phyloP scores from a whole-genome alignment of 2,113 vertebrate genomes.

The Syngnathus floridae region DNA sequence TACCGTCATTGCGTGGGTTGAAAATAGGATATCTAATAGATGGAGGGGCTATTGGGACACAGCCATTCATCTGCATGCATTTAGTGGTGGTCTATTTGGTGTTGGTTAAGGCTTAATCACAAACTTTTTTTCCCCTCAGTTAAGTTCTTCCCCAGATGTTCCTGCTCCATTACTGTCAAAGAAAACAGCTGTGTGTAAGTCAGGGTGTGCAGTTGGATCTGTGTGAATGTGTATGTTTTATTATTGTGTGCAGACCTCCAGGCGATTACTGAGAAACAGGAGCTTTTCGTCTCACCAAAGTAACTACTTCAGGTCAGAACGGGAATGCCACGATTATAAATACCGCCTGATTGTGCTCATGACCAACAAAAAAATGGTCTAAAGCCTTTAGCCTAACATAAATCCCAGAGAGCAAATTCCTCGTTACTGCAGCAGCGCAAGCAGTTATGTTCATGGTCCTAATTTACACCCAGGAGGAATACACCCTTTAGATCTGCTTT shows the following conservation, averaged over 20 bases:
- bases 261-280: constrained; percentile 8
- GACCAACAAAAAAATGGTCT: not conserved
- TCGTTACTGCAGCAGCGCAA: constrained; percentile 7
- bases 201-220: not conserved
- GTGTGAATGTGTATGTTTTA: constrained; percentile 11
- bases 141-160: constrained; percentile 20
- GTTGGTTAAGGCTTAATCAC: not conserved
- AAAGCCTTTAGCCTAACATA: constrained; percentile 10
- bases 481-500: not conserved
- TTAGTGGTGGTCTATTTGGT: not conserved
- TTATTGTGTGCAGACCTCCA: constrained; percentile 5
- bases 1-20: not conserved
- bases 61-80: not conserved
- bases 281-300: constrained; percentile 2
- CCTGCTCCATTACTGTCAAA: constrained; percentile 22
- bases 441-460: constrained; percentile 13
- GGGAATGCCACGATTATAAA: constrained; percentile 9
- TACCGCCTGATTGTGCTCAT: constrained; percentile 7
- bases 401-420: constrained; percentile 6
- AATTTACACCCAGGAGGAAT: constrained; percentile 16
- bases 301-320: constrained; percentile 16
- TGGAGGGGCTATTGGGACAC: not conserved
- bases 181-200: constrained; percentile 19
- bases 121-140: not conserved
- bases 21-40: not conserved